phyloP scores from a whole-genome alignment of 2,113 vertebrate genomes.

The Barnardius zonarius region DNA sequence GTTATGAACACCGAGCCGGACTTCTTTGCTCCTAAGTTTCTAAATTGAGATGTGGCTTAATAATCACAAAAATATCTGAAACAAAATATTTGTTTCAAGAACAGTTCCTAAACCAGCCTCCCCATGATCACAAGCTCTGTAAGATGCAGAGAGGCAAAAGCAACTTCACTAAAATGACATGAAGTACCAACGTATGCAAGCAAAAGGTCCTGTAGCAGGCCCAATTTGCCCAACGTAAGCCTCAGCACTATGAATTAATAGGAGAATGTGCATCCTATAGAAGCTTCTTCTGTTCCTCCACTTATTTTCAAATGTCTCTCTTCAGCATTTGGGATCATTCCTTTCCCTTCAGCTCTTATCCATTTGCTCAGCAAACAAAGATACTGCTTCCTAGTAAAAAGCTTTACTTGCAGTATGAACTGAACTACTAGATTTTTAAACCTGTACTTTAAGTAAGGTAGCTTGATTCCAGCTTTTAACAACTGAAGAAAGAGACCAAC shows the following conservation, averaged over 20 bases:
- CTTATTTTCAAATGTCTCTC: background rate
- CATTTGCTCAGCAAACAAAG: background rate
- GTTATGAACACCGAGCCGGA: background rate
- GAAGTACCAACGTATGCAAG: accelerated
- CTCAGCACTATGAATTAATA: background rate
- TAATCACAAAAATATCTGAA: background rate
- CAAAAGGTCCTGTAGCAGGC: background rate
- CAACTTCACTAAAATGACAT: background rate
- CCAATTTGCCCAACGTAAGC: background rate
- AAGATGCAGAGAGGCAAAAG: background rate
- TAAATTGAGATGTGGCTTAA: background rate
- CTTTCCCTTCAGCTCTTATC: background rate
- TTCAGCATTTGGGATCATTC: background rate
- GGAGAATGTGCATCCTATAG: background rate
- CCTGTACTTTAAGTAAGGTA: background rate
- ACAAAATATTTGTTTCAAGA: background rate
- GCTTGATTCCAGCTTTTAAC: background rate
- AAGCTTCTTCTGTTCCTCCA: background rate
- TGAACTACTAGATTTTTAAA: background rate
- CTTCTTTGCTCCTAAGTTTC: background rate
- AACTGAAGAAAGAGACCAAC: background rate
- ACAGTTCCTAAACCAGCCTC: background rate
- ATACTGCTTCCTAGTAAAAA: background rate
- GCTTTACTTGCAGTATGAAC: background rate
- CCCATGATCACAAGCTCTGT: background rate